Conservation (phyloP, 1,140 invertebrate species). For the Neocloeon triangulifer region DNA sequence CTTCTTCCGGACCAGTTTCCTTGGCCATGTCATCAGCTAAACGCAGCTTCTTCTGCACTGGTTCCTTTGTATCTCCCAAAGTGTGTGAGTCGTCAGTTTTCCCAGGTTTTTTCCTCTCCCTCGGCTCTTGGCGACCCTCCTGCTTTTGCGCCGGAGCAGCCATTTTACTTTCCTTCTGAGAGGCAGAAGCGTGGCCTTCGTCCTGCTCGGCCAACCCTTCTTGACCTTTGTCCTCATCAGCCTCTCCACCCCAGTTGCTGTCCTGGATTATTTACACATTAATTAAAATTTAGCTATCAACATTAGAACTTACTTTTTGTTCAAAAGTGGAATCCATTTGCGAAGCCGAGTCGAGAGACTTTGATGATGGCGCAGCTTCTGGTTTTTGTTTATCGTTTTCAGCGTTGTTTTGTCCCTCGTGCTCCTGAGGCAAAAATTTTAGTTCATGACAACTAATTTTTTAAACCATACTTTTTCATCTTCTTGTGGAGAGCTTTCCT, state of each 20-base stretch:
- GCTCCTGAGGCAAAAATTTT: conserved; percentile 6
- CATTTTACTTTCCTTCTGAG: no score
- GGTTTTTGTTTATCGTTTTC: conserved; percentile 30
- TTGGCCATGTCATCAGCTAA: conserved; percentile 23
- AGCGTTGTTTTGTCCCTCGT: conserved; percentile 20
- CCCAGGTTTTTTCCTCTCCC: conserved; percentile 27
- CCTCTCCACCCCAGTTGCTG: no score
- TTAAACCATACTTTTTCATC: conserved; percentile 11
- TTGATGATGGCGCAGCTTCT: conserved; percentile 20
- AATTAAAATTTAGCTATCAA: no score
- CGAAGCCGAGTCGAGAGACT: no score
- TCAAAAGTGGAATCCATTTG: no score
- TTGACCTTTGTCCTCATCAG: no score
- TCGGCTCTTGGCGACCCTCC: conserved; percentile 8
- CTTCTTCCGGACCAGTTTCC: conserved; percentile 14
- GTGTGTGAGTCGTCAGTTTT: conserved; percentile 31
- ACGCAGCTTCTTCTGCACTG: conserved; percentile 33
- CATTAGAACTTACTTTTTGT: no score
- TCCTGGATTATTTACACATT: no score
- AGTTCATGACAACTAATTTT: no score
- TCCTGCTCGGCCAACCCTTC: no score
- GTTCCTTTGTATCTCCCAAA: conserved; percentile 29
- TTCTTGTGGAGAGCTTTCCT: conserved; percentile 18
- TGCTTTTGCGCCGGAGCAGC: conserved; percentile 21
- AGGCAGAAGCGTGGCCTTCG: no score